These are phyloP conservation scores for Troilus luridus DNA, from an alignment of 2,888 invertebrate species.

Conservation along the genomic window DNA sequence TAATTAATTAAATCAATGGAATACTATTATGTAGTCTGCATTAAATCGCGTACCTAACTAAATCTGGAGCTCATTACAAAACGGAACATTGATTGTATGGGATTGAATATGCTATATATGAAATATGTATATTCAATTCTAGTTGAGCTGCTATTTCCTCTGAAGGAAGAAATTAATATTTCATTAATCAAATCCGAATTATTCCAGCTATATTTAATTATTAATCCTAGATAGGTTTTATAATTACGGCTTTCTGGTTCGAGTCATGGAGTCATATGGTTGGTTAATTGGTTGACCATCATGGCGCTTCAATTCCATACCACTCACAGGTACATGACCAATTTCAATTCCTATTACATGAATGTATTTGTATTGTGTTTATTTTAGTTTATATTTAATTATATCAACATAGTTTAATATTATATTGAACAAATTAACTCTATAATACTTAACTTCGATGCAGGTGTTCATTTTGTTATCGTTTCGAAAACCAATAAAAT, in stretches of 20 bases:
- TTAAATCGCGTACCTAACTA: neutral
- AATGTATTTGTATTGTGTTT: neutral
- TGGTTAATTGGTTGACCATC: neutral
- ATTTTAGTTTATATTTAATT: too few relatives aligned
- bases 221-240: neutral
- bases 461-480: too few relatives aligned
- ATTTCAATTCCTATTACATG: neutral
- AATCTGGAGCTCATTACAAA: neutral
- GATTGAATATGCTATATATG: neutral
- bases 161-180: neutral
- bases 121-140: neutral
- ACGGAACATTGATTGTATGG: neutral
- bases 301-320: constrained; percentile 6
- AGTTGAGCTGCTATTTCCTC: neutral
- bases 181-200: neutral
- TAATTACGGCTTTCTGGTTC: neutral
- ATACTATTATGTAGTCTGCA: neutral
- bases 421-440: too few relatives aligned
- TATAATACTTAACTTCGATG: too few relatives aligned
- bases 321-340: neutral
- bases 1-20: too few relatives aligned
- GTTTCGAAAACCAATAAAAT: too few relatives aligned
- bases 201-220: neutral
- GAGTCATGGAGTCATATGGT: too few relatives aligned
- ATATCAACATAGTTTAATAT: too few relatives aligned